Evolutionary conservation across 2,797 vertebrate species (phyloP), one percentile per base, ranked within the genome.

Genomic region (Argya squamiceps): DNA sequence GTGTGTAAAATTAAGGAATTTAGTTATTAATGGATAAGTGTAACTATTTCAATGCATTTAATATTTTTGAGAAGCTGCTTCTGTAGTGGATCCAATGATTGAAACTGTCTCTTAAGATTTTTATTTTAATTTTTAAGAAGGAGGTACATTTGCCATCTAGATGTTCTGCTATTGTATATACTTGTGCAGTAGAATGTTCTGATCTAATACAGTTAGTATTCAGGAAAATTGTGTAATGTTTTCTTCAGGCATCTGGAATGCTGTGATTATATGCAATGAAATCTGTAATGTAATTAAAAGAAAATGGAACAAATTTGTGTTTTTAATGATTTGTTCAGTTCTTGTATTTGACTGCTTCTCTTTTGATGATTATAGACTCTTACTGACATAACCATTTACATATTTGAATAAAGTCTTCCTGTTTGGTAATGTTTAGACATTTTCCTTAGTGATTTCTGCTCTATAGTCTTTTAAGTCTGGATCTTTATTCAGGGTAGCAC

Each of bases 111-210:
- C 22, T 27, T 55, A 63, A 58, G 8, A 37, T 43, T 7, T 59
- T 59, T 41, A 21, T 58, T 67, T 81, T 60, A 52, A 23, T 89
- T 52, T 83, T 68, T n/a, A 71, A 63, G 16, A 82, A 46, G 30
- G 5, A 70, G 17, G 10, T 67, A 8, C 0, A 0, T 55, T 24
- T 22, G 12, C n/a, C 32, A 19, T 74, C 8, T 43, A 53, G 26
- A 12, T 47, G 16, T 44, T 81, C 29, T 11, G 11, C 20, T 67
- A 0, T 20, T 83, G 5, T 84, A 15, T 50, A 3, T 56, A 47
- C 43, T 64, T 53, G 5, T 58, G 52, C 44, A 39, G 16, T 69
- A 55, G 46, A 76, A 56, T 44, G 15, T 64, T 95, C 41, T 76
- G 36, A 37, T 63, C 12, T 76, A 41, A 47, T 69, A 26, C 3